Evolutionary conservation across 35 echinoderm and acorn worm species (phyloP).

Genomic region (Ptychodera flava): DNA sequence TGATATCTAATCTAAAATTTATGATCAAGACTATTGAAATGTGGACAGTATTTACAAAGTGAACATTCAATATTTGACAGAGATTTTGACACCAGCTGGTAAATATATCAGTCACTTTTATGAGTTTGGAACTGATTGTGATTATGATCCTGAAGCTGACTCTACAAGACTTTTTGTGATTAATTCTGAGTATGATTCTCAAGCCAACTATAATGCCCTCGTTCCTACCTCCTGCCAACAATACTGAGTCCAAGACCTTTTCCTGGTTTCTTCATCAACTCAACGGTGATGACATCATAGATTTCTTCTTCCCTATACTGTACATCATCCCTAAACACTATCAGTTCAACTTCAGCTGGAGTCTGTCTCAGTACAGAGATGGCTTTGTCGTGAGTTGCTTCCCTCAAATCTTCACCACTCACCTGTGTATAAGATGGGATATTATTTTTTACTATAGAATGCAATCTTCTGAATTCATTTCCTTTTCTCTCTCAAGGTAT

Average conservation of each 20-base stretch:
- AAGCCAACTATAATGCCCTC: neutral
- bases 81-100: too few relatives aligned
- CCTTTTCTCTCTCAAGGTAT: too few relatives aligned
- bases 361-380: slow-evolving; percentile 52
- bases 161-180: too few relatives aligned
- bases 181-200: too few relatives aligned
- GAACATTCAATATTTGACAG: too few relatives aligned
- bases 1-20: too few relatives aligned
- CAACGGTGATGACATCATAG: slow-evolving; percentile 49
- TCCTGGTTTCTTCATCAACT: slow-evolving; percentile 50
- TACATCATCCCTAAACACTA: slow-evolving; percentile 61
- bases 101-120: too few relatives aligned
- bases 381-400: slow-evolving; percentile 61
- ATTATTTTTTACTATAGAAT: neutral
- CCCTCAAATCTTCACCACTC: slow-evolving; percentile 54
- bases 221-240: slow-evolving; percentile 51
- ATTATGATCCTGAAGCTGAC: too few relatives aligned
- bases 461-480: neutral
- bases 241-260: slow-evolving; percentile 75
- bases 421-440: slow-evolving; percentile 29
- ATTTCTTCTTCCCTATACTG: slow-evolving; percentile 20
- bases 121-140: too few relatives aligned
- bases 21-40: too few relatives aligned
- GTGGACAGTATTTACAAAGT: too few relatives aligned
- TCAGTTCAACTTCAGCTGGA: slow-evolving; percentile 57